These are phyloP conservation scores for Antheraea mylitta DNA, from an alignment of 1,140 invertebrate genomes.

Conservation along the genomic window DNA sequence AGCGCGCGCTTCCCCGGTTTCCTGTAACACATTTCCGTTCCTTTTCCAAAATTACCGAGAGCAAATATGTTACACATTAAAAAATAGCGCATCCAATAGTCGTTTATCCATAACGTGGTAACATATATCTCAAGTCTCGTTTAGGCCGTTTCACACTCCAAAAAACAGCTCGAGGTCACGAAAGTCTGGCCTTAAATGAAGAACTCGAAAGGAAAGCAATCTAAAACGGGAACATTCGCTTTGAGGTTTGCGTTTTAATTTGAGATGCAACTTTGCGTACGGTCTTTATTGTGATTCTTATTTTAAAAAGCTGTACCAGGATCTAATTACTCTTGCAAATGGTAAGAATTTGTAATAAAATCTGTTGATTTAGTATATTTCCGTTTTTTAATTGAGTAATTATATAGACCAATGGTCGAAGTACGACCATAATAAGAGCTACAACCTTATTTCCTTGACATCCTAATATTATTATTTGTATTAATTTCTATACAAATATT, in stretches of 20 bases:
- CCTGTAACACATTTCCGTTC: too few relatives aligned
- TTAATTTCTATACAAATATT: too few relatives aligned
- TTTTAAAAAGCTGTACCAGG: not conserved
- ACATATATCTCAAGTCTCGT: conserved; percentile 13
- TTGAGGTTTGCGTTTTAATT: conserved; percentile 14
- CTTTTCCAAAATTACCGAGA: too few relatives aligned
- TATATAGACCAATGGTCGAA: too few relatives aligned
- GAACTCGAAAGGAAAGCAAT: conserved; percentile 24
- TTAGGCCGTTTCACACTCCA: conserved; percentile 39
- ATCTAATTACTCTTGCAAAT: not conserved
- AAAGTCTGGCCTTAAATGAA: conserved; percentile 30
- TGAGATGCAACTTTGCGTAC: not conserved
- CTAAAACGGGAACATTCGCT: conserved; percentile 2
- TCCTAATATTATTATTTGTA: too few relatives aligned
- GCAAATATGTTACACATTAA: too few relatives aligned
- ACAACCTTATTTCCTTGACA: too few relatives aligned
- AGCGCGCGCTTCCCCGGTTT: too few relatives aligned
- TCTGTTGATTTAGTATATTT: not conserved
- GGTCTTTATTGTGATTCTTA: not conserved
- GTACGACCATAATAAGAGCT: too few relatives aligned
- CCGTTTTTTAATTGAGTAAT: too few relatives aligned
- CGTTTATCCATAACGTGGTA: conserved; percentile 10
- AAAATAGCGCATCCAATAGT: conserved; percentile 12
- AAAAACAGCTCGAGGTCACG: conserved; percentile 32
- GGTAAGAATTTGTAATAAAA: too few relatives aligned